Base-by-base conservation (phyloP, 2,888 invertebrate species). In the Scaptodrosophila latifasciaeformis region DNA sequence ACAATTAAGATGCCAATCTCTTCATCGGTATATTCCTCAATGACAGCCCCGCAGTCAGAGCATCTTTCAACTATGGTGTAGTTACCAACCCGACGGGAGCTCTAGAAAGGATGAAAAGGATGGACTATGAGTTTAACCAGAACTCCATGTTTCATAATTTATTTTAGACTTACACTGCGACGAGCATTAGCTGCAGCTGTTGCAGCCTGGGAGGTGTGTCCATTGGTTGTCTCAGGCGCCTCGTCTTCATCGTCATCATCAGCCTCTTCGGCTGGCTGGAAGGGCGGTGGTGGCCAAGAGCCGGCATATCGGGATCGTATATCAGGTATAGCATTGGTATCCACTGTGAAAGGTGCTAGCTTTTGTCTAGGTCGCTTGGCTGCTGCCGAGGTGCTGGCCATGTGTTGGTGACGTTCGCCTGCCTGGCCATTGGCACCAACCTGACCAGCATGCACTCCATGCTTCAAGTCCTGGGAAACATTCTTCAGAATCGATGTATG, bases 1-100 rank as follows among this genome's bases (percentile, higher is more conserved):
- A 98, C 95, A 70, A 99, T 94, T 78, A 97, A 93, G 49, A 99
- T 89, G 0, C 96, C 97, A 54, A 98, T 89, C 84, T 99, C 98
- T 84, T 99, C 99, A 84, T 99, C 99, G 62, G 96, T 96, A 87
- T 97, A 99, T 84, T 96, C 93, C 85, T 97, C 96, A 59, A 92
- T 91, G 2, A 92, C 89, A 1, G 92, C 92, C 12, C 97, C 96
- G 86, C 99, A 99, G 83, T 97, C 96, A 0, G 95, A 91, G 83
- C 88, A 90, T 86, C 92, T 88, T 54, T 92, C 91, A 67, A 90
- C 91, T 17, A 92, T 89, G 60, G 91, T 92, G 52, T 92, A 92
- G 50, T 93, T 92, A 0, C 92, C 92, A 21, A 91, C 90, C 43
- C 86, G 81, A 47, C 90, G 90, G 9, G 89, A 88, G 68, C 92